Conservation (phyloP, 2,888 invertebrate genomes). For the Pristionchus arcanus region DNA sequence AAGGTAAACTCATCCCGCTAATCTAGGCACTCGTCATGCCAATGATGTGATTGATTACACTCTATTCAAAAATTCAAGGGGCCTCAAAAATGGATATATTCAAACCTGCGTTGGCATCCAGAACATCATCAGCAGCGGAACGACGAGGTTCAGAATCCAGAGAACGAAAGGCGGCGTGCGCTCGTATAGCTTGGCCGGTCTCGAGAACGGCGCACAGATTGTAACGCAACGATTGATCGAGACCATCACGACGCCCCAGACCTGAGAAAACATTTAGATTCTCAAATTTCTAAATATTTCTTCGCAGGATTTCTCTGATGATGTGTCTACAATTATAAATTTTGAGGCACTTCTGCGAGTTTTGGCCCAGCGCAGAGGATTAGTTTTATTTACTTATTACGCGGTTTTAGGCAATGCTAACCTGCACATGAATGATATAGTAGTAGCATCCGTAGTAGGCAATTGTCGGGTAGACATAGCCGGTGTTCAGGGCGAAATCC, state of each 20-base stretch:
- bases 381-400: not conserved
- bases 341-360: too few species aligned
- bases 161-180: not conserved
- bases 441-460: slow-evolving; percentile 13
- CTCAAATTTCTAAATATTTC: not conserved
- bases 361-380: not conserved
- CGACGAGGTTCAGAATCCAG: not conserved
- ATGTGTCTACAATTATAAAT: not conserved
- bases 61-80: too few species aligned
- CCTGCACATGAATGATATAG: slow-evolving; percentile 25
- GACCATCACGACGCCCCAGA: slow-evolving; percentile 18
- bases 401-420: not conserved
- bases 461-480: not conserved
- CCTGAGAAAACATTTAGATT: not conserved
- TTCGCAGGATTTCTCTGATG: not conserved
- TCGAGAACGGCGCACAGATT: slow-evolving; percentile 4
- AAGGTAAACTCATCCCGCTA: too few species aligned
- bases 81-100: too few species aligned
- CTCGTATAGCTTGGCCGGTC: not conserved
- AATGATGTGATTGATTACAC: too few species aligned
- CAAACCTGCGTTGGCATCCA: not conserved
- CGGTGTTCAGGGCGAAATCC: slow-evolving; percentile 1
- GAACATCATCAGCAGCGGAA: not conserved
- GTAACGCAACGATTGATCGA: slow-evolving; percentile 14
- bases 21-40: too few species aligned